phyloP scores from a whole-genome alignment of 2,797 vertebrate genomes.

The Margarornis squamiger region DNA sequence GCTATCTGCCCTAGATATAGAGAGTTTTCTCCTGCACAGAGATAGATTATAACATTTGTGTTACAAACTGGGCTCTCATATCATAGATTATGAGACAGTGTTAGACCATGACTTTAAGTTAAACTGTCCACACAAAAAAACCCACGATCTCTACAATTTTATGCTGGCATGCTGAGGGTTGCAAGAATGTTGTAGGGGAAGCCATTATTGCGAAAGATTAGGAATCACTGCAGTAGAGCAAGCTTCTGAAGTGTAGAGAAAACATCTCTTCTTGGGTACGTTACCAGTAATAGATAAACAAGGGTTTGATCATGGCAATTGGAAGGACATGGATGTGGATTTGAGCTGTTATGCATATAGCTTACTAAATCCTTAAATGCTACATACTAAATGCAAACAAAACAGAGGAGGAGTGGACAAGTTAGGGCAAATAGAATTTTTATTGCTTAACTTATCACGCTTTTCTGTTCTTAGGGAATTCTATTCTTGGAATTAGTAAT shows the following conservation, averaged over 20 bases:
- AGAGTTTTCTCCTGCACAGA: background rate
- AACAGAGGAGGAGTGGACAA: background rate
- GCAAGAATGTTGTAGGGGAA: background rate
- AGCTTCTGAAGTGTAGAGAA: background rate
- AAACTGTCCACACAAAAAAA: background rate
- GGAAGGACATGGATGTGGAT: background rate
- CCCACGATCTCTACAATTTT: background rate
- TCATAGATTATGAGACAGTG: background rate
- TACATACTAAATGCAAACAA: background rate
- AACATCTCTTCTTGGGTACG: background rate
- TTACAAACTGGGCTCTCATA: background rate
- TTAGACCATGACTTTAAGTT: background rate
- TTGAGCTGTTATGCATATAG: background rate
- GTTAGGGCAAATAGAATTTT: background rate
- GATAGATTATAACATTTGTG: background rate
- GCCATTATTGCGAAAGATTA: background rate
- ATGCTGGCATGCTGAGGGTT: fast-evolving
- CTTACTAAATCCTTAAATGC: background rate
- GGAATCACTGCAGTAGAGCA: background rate
- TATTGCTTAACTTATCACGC: background rate
- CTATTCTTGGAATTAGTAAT: background rate
- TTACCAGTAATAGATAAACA: background rate
- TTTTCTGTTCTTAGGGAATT: background rate
- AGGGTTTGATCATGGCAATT: background rate
- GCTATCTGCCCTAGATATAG: background rate